phyloP scores from a whole-genome alignment of 1,140 invertebrate genomes.

The Babylonia areolata region DNA sequence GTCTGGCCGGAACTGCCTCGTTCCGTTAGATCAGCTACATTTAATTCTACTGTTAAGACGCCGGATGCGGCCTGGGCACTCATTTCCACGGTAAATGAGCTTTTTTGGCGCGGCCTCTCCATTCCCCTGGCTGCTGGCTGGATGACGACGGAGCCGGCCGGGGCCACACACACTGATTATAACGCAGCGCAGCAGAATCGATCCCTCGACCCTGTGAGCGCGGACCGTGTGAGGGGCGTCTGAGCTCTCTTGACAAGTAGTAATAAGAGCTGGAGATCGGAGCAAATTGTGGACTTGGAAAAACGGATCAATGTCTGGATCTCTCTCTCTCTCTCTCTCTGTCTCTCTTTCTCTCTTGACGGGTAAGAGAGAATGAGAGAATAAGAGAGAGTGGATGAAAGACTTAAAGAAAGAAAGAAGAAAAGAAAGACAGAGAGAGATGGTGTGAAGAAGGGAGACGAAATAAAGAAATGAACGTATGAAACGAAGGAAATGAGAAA shows the following conservation, averaged over 20 bases:
- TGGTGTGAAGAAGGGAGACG: no score
- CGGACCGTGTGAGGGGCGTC: background rate
- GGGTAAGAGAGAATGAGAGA: no score
- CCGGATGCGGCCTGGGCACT: constrained; percentile 31
- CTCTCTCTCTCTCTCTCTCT: no score
- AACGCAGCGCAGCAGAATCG: background rate
- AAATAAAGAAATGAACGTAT: no score
- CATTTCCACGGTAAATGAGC: constrained; percentile 41
- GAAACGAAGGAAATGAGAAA: no score
- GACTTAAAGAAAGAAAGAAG: no score
- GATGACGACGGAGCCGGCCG: background rate
- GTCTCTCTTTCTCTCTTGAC: no score
- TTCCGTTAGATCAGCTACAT: constrained; percentile 40
- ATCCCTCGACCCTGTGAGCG: background rate
- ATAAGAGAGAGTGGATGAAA: no score
- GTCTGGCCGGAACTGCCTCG: constrained; percentile 29
- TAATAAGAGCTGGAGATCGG: background rate
- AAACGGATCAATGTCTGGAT: no score
- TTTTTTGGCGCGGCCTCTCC: constrained; percentile 2
- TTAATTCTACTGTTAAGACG: constrained; percentile 39
- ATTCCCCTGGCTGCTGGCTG: background rate
- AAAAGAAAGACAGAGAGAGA: no score
- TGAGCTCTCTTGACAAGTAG: background rate
- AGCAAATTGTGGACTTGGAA: background rate
- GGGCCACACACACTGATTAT: background rate